Conservation (phyloP, 64 coral and sea anemone genomes). For the Dendrophyllia cribrosa region DNA sequence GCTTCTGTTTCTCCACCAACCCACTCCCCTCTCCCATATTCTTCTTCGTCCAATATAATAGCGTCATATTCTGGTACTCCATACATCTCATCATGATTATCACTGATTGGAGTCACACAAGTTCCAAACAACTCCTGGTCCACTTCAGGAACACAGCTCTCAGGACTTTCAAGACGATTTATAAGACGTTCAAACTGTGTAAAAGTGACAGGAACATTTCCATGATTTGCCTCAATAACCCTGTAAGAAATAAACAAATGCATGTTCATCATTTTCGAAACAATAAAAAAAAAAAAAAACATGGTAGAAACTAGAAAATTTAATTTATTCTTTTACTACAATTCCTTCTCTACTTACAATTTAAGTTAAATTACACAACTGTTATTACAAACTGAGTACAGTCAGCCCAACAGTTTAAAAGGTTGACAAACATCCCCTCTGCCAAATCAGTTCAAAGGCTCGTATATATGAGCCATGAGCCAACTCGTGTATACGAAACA, state of each 20-base stretch:
- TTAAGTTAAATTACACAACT: too few relatives aligned
- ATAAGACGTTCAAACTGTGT: conserved; percentile 74
- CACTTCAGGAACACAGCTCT: conserved; percentile 65
- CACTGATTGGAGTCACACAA: conserved; percentile 78
- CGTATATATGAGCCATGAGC: too few relatives aligned
- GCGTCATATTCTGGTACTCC: conserved; percentile 61
- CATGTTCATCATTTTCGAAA: too few relatives aligned
- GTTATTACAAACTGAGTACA: too few relatives aligned
- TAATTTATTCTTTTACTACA: too few relatives aligned
- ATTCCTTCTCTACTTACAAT: too few relatives aligned
- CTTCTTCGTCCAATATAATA: conserved; percentile 39
- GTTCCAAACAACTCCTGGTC: conserved; percentile 61
- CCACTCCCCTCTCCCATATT: conserved; percentile 44
- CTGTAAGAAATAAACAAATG: not conserved
- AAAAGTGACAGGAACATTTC: conserved; percentile 61
- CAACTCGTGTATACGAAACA: too few relatives aligned
- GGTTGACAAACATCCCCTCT: too few relatives aligned
- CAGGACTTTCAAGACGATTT: conserved; percentile 40
- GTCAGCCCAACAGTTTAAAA: too few relatives aligned
- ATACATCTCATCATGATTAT: conserved; percentile 66
- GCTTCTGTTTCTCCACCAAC: conserved; percentile 82
- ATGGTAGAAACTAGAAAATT: not conserved
- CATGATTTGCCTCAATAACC: conserved; percentile 17
- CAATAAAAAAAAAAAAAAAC: not conserved
- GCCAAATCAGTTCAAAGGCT: too few relatives aligned